Evolutionary conservation across 2,113 vertebrate genomes (phyloP).

Genomic region (Crypturellus undulatus): DNA sequence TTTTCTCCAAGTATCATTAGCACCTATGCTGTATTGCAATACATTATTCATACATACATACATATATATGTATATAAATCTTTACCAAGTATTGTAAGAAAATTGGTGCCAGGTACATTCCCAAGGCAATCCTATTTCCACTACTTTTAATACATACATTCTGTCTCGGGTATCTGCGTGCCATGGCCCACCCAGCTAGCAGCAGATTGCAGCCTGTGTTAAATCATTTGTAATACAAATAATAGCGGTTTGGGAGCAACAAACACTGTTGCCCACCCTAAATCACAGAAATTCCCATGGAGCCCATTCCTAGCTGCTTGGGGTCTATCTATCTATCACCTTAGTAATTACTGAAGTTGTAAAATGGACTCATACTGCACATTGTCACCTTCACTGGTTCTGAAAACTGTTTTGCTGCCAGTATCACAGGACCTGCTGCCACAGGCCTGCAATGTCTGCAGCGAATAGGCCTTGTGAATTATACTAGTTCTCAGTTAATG

Average conservation of each 20-base stretch:
- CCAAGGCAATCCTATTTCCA: background rate
- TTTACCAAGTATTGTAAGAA: background rate
- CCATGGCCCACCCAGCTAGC: background rate
- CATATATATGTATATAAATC: background rate
- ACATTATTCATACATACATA: background rate
- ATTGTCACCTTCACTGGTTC: rapidly evolving
- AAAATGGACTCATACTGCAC: background rate
- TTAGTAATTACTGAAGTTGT: background rate
- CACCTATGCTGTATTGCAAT: background rate
- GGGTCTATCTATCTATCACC: background rate
- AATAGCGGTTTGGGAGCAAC: background rate
- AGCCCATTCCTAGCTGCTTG: background rate
- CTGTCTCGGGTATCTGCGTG: background rate
- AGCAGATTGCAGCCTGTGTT: background rate
- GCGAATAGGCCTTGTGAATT: background rate
- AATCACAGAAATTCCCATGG: background rate
- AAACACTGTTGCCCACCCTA: background rate
- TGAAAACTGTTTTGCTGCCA: background rate
- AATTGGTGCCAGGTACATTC: background rate
- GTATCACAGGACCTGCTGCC: background rate
- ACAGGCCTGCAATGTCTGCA: background rate
- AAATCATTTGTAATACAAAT: background rate
- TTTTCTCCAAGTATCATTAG: background rate
- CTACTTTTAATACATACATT: background rate
- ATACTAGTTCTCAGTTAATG: background rate